Conservation (phyloP, 1,140 invertebrate genomes). For the Lepidurus couesii region DNA sequence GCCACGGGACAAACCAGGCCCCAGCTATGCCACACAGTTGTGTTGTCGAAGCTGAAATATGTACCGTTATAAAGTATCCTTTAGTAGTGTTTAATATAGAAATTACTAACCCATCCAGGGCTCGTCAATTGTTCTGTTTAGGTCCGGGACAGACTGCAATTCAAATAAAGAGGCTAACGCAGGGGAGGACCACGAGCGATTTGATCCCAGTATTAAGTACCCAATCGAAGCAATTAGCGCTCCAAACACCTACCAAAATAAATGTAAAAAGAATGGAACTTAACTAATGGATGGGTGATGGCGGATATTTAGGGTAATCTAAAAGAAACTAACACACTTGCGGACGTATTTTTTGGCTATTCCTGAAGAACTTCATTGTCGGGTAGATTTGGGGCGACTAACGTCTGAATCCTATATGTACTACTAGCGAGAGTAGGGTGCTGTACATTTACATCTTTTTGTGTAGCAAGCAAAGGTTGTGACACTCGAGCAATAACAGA, state of each 20-base stretch:
- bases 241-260: background rate
- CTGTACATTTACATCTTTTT: background rate
- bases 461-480: background rate
- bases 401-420: too few species aligned
- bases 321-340: background rate
- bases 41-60: conserved; percentile 24
- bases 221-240: background rate
- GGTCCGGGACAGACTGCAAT: background rate
- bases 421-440: too few species aligned
- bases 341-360: background rate
- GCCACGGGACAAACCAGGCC: conserved; percentile 45
- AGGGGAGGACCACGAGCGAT: background rate
- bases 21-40: conserved; percentile 44
- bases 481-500: background rate
- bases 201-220: background rate
- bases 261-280: background rate
- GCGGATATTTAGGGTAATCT: background rate
- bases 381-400: too few species aligned
- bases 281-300: background rate
- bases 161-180: background rate
- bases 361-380: too few species aligned
- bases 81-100: background rate
- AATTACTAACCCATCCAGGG: background rate
- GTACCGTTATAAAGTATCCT: too few species aligned
- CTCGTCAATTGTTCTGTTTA: background rate